Conservation (phyloP, 2,888 invertebrate genomes). For the Rhingia campestris region DNA sequence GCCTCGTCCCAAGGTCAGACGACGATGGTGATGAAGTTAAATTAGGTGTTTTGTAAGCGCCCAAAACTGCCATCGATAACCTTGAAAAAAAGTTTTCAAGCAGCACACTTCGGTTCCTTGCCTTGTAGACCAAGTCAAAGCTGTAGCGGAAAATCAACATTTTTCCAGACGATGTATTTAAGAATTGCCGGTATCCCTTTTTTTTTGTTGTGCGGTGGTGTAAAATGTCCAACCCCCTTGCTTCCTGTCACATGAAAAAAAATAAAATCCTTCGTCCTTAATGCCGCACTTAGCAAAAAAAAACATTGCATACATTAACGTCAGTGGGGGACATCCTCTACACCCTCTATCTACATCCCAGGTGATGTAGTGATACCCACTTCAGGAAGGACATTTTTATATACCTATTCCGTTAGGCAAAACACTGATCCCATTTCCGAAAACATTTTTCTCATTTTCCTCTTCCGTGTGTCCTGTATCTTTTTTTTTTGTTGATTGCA, state of each 20-base stretch:
- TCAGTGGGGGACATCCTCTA: slow-evolving; percentile 7
- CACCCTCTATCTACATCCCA: neutral
- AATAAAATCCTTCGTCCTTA: slow-evolving; percentile 58
- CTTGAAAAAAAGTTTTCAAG: slow-evolving; percentile 15
- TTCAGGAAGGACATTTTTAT: slow-evolving; percentile 69
- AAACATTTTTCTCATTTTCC: slow-evolving; percentile 63
- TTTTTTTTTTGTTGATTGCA: slow-evolving; percentile 32
- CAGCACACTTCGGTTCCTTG: slow-evolving; percentile 14
- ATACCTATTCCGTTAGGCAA: slow-evolving; percentile 70
- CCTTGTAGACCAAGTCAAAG: neutral
- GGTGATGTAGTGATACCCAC: slow-evolving; percentile 42
- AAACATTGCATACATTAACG: slow-evolving; percentile 68
- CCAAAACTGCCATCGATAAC: slow-evolving; percentile 9
- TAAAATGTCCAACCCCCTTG: slow-evolving; percentile 13
- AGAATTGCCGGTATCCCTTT: slow-evolving; percentile 42
- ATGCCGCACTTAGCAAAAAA: slow-evolving; percentile 53
- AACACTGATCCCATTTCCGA: slow-evolving; percentile 72
- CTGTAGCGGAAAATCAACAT: slow-evolving; percentile 57
- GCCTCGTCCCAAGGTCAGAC: slow-evolving; percentile 54
- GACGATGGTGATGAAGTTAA: slow-evolving; percentile 7
- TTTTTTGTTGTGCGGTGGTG: slow-evolving; percentile 3
- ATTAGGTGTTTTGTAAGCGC: neutral
- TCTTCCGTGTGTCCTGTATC: slow-evolving; percentile 22
- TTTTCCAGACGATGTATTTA: slow-evolving; percentile 66
- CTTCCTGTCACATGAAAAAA: slow-evolving; percentile 22